phyloP scores from a whole-genome alignment of 2,888 invertebrate species.

The Tetanocera ferruginea region DNA sequence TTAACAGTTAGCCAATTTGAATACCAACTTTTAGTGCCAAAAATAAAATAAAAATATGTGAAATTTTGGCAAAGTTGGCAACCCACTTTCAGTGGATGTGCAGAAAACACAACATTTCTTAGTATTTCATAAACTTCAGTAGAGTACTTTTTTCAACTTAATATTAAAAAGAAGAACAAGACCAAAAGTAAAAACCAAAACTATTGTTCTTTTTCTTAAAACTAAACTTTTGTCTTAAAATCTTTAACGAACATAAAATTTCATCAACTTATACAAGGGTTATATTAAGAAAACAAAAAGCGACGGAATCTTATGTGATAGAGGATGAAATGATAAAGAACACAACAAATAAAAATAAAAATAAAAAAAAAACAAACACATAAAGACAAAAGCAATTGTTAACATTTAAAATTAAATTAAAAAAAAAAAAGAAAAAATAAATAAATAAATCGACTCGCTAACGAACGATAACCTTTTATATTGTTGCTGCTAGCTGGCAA shows the following conservation, averaged over 20 bases:
- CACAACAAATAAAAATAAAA: conserved; percentile 36
- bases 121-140: too few relatives aligned
- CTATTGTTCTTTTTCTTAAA: neutral
- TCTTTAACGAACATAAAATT: conserved; percentile 31
- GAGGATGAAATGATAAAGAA: conserved; percentile 52
- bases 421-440: conserved; percentile 27
- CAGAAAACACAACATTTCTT: too few relatives aligned
- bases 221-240: conserved; percentile 34
- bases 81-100: too few relatives aligned
- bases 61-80: too few relatives aligned
- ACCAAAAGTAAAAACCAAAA: neutral
- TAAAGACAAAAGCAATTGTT: conserved; percentile 28
- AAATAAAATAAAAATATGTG: neutral
- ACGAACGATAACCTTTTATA: neutral
- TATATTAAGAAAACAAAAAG: conserved; percentile 32
- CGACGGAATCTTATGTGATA: conserved; percentile 58
- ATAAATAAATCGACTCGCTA: conserved; percentile 13
- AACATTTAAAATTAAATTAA: conserved; percentile 41
- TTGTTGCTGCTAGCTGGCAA: neutral
- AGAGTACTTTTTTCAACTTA: too few relatives aligned
- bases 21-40: neutral
- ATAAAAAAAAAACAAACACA: conserved; percentile 36
- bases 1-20: neutral
- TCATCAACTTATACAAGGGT: conserved; percentile 27
- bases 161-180: too few relatives aligned